Conservation (phyloP, 2,888 invertebrate genomes). For the Suillia variegata region DNA sequence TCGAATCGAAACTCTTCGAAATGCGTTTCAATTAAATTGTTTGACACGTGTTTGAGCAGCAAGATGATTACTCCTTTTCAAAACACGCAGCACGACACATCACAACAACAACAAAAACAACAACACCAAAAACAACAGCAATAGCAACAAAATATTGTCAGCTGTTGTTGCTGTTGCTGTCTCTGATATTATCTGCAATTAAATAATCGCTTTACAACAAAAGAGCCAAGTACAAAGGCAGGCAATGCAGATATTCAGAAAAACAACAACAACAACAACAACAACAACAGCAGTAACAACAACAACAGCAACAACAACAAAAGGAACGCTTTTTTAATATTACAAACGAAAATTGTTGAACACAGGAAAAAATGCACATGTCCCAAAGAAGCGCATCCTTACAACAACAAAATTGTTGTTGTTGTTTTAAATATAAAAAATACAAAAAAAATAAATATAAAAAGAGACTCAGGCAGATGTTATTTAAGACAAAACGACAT, state of each 20-base stretch:
- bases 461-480: slow-evolving; percentile 3
- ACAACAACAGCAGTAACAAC: too few species aligned
- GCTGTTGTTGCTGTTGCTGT: slow-evolving; percentile 10
- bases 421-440: too few species aligned
- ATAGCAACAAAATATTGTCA: slow-evolving; percentile 8
- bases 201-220: slow-evolving; percentile 1
- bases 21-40: neutral
- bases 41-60: slow-evolving; percentile 2
- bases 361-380: neutral
- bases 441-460: too few species aligned
- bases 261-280: too few species aligned
- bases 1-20: neutral
- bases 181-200: slow-evolving; percentile 14
- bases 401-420: slow-evolving; percentile 2
- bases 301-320: too few species aligned
- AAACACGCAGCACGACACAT: neutral
- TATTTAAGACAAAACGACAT: neutral
- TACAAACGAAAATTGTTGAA: too few species aligned
- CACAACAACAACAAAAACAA: neutral
- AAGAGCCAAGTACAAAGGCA: neutral
- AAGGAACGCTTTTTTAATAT: too few species aligned
- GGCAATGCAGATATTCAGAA: neutral
- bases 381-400: neutral
- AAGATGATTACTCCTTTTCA: neutral
- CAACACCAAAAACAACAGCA: neutral